Evolutionary conservation across 2,888 invertebrate genomes (phyloP).

Genomic region (Melolontha melolontha): DNA sequence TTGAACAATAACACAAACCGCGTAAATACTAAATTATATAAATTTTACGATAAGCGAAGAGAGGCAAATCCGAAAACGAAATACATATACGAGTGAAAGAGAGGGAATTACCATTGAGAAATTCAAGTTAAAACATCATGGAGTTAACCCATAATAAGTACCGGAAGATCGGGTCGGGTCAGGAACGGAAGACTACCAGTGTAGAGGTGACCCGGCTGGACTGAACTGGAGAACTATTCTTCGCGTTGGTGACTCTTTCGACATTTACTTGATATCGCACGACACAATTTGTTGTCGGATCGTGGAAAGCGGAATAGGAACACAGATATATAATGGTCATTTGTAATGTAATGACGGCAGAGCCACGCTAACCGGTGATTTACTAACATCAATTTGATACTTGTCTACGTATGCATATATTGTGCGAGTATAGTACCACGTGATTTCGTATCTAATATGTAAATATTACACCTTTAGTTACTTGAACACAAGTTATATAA

Average conservation of each 20-base stretch:
- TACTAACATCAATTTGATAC: conserved; percentile 59
- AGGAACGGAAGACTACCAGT: conserved; percentile 47
- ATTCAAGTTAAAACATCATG: conserved; percentile 35
- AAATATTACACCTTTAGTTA: neutral
- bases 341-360: conserved; percentile 62
- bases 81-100: neutral
- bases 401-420: conserved; percentile 15
- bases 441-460: neutral
- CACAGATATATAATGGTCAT: conserved; percentile 61
- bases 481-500: too few relatives aligned
- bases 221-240: neutral
- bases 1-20: conserved; percentile 23
- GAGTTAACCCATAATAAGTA: conserved; percentile 50
- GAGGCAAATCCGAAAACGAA: neutral
- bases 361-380: conserved; percentile 61
- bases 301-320: conserved; percentile 57
- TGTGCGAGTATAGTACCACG: neutral
- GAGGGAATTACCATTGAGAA: neutral
- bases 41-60: conserved; percentile 15
- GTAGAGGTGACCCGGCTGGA: conserved; percentile 44
- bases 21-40: conserved; percentile 20
- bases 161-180: conserved; percentile 50
- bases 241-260: conserved; percentile 26
- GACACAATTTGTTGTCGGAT: conserved; percentile 56
- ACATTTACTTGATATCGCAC: conserved; percentile 30